These are phyloP conservation scores for Cyclopterus lumpus DNA, from an alignment of 2,797 vertebrate species.

Conservation along the genomic window DNA sequence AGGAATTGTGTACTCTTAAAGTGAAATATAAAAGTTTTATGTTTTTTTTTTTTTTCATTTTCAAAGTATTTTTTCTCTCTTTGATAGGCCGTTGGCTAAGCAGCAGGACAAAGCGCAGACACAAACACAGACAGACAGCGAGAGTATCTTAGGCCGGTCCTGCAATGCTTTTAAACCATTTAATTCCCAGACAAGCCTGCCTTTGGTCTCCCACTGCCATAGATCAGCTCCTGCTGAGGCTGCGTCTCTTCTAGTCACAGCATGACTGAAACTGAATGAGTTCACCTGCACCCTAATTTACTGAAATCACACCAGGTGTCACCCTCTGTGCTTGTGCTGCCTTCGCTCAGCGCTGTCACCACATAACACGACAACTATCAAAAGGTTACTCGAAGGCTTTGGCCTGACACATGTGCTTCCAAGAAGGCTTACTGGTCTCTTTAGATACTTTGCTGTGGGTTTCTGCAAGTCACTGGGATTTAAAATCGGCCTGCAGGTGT, in stretches of 20 bases:
- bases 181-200: slow-evolving; percentile 48
- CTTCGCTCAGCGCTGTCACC: slow-evolving; percentile 43
- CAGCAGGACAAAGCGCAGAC: slow-evolving; percentile 54
- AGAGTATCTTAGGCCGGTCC: slow-evolving; percentile 17
- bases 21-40: not conserved
- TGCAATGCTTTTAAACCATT: slow-evolving; percentile 35
- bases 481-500: slow-evolving; percentile 49
- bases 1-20: slow-evolving; percentile 41
- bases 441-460: slow-evolving; percentile 27
- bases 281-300: slow-evolving; percentile 56
- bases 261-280: slow-evolving; percentile 37
- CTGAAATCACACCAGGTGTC: slow-evolving; percentile 68
- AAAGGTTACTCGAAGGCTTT: slow-evolving; percentile 5
- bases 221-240: slow-evolving; percentile 42
- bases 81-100: slow-evolving; percentile 64
- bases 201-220: slow-evolving; percentile 34
- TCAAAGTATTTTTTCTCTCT: slow-evolving; percentile 29
- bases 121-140: slow-evolving; percentile 26
- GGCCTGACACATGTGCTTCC: slow-evolving; percentile 23
- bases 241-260: slow-evolving; percentile 43
- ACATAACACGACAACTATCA: slow-evolving; percentile 30
- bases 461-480: slow-evolving; percentile 38
- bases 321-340: slow-evolving; percentile 16
- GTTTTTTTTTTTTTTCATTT: slow-evolving; percentile 5
- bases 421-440: slow-evolving; percentile 1